These are phyloP conservation scores for Blomia tropicalis DNA, from an alignment of 2,888 invertebrate species.

Conservation along the genomic window DNA sequence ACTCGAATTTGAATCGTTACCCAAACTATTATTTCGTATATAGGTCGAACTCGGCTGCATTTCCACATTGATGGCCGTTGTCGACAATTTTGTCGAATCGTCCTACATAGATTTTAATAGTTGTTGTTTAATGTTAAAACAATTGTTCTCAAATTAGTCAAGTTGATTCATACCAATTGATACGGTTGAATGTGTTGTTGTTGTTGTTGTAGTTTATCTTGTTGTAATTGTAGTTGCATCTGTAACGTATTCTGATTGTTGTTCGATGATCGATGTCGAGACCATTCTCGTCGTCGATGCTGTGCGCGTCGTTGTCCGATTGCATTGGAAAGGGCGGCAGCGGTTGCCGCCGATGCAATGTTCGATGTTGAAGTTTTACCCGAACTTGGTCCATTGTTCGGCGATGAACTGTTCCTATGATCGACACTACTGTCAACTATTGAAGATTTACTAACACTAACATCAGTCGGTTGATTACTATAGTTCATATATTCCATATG, in stretches of 20 bases:
- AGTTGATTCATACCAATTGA: no score
- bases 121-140: no score
- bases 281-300: conserved; percentile 10
- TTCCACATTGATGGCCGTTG: neutral
- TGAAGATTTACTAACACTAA: neutral
- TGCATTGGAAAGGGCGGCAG: neutral
- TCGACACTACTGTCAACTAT: neutral
- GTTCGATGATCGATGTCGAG: neutral
- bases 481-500: neutral
- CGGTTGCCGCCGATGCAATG: neutral
- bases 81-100: neutral
- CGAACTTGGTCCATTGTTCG: neutral
- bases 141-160: no score
- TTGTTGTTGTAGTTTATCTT: neutral
- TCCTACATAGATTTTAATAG: no score
- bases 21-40: neutral
- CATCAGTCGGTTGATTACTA: neutral
- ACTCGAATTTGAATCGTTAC: neutral
- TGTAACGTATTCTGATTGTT: neutral
- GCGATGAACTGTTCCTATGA: neutral
- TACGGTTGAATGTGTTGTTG: neutral
- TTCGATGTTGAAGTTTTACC: neutral
- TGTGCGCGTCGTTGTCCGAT: conserved; percentile 6
- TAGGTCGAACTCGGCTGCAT: no score
- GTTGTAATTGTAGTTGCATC: neutral